Percentiles rank a stretch among this genome's conserved stretches.
phyloP scores from a whole-genome alignment of 2,797 vertebrate genomes.

The Bradypodion pumilum region DNA sequence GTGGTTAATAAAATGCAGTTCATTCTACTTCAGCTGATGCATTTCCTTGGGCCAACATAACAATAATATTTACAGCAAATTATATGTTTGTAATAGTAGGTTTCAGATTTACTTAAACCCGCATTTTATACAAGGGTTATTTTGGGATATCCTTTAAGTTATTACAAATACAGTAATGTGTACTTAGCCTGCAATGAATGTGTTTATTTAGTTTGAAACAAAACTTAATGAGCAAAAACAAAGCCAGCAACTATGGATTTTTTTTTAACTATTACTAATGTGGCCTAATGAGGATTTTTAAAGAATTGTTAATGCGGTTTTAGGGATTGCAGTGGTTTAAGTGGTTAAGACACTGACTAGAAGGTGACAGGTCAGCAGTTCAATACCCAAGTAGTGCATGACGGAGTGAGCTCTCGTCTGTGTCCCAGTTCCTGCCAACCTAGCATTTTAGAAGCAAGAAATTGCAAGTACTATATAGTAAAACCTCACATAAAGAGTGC shows the following conservation, averaged over 20 bases:
- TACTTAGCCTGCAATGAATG: constrained; percentile 34
- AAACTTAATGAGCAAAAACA: constrained; percentile 33
- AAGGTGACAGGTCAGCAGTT: too few species aligned
- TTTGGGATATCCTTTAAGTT: constrained; percentile 26
- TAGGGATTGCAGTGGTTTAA: too few species aligned
- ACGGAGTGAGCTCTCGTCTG: too few species aligned
- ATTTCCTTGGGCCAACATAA: background rate
- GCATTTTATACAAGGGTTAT: constrained; percentile 13
- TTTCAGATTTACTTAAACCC: constrained; percentile 2
- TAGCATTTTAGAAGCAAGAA: too few species aligned
- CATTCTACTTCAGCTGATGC: background rate
- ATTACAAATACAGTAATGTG: constrained; percentile 3
- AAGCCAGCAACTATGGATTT: constrained; percentile 10
- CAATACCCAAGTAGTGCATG: too few species aligned
- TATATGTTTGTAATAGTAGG: background rate
- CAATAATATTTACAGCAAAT: constrained; percentile 8
- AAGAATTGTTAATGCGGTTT: too few species aligned
- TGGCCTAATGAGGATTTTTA: too few species aligned
- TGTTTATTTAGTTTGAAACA: constrained; percentile 27
- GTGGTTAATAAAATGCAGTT: background rate
- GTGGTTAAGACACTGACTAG: too few species aligned
- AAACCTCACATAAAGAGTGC: too few species aligned
- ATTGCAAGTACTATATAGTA: too few species aligned
- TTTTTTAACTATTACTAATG: constrained; percentile 35
- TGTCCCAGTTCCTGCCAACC: too few species aligned